Base-by-base conservation (phyloP, 1,140 invertebrate genomes). In the Melanaphis sacchari region DNA sequence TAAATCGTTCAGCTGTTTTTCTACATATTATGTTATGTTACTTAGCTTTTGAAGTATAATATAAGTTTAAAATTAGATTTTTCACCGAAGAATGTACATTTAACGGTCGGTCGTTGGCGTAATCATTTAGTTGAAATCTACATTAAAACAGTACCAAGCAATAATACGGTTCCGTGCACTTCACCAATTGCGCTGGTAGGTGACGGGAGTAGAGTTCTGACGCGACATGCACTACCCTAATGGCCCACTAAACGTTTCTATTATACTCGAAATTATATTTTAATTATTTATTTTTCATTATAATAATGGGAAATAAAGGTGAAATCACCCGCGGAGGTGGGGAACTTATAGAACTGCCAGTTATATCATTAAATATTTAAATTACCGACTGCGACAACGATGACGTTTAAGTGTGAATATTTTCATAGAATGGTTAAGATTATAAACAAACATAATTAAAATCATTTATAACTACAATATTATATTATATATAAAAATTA, bases 291-390 rank as follows among this genome's bases (percentile, higher is more conserved):
- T 52, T 40, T 41, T 90, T 90, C 40, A 90, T 90, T 66, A 66
- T 90, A 41, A 90, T 90, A 66, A 90, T 36, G 54, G 52, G 40
- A 66, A 54, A 59, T 90, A 90, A 90, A 66, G 54, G 22, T 66
- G 54, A 90, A 90, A 90, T 90, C 52, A 54, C 24, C 21, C 2
- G 38, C 52, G 26, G 89, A 22, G 41, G 49, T 36, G 88, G 36
- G 38, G 26, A 66, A 26, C 26, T 66, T 40, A 59, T 66, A 40
- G 11, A 31, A 31, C 59, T 66, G 89, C 54, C 41, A 41, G 38
- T 41, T 41, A 90, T 54, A n/a, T 90, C 89, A 38, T 90, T 90
- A 90, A 90, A 90, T 90, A 90, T 90, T 90, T 90, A 59, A 90
- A 90, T 90, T 66, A 90, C 52, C 26, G 38, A 59, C 88, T 24